Base-by-base conservation (phyloP, 37 sponge, comb jelly and placozoan species). In the Cliona cf. orientalis region DNA sequence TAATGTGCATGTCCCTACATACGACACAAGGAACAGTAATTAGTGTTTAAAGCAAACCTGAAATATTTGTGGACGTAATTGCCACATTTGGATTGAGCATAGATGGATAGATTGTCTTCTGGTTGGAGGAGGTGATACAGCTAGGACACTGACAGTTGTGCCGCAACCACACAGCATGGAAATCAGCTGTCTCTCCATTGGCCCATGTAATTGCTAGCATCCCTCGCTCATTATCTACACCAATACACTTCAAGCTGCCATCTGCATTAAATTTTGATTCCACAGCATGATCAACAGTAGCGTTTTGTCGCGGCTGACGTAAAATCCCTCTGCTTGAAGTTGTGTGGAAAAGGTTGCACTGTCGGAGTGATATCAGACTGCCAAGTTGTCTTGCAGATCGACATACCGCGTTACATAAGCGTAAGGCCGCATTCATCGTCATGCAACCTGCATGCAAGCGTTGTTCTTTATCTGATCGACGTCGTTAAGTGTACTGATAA, bases 131-230 rank as follows among this genome's bases (percentile, higher is more conserved):
- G 26, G 63, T 28, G 5, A 70, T 12, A 38, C 85, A 84, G 3
- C 22, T 25, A 2, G 85, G 60, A 59, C 85, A 84, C 58, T 84
- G 77, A 34, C 86, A 85, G 44, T 70, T 69, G 78, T 78, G 79
- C 5, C 86, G 69, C 32, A 85, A 43, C 86, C 86, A 85, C 40
- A 69, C 60, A 70, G 77, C 55, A 58, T 85, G 86, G 42, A 34
- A 76, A 21, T 60, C 39, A 53, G 28, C 25, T 17, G 25, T 23
- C 36, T 37, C 42, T 49, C 62, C 62, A 61, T 12, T 31, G 28
- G 25, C 19, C n/a, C 28, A 19, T 5, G 5, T 61, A 32, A 61
- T 61, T 26, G 1, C 31, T 34, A 72, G 12, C 34, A 55, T 46
- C 57, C 53, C 53, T 34, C 73, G 56, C n/a, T 72, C 55, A 17